Base-by-base conservation (phyloP, 2,888 invertebrate genomes). In the Bembecia ichneumoniformis region DNA sequence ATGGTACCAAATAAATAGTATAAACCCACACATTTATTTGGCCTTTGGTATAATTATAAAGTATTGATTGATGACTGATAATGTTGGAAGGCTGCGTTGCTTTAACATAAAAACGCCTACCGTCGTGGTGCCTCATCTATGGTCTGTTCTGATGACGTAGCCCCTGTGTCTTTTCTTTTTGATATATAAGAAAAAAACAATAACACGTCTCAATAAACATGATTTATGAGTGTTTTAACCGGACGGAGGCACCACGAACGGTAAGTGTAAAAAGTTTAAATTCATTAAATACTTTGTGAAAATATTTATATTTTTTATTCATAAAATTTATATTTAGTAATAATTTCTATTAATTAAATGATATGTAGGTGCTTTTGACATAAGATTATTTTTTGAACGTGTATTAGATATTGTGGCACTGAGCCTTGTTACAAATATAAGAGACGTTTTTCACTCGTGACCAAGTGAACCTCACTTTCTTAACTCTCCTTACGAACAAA, bases 21-120 rank as follows among this genome's bases (percentile, higher is more conserved):
- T 9, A 4, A 28, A 16, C 16, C 2, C 44, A 15, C 17, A 44
- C 16, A 44, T 40, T 40, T 5, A 40, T 14, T 40, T 14, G 13
- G 14, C 40, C 14, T 40, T 13, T 40, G 40, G 11, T 44, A 34
- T 9, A 46, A 13, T 1, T 45, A 28, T 46, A 34, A 5, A 11
- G 69, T 73, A 70, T 84, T 86, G 86, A 87, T 87, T 87, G 86
- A 87, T 87, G 86, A 86, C 86, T 74, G 81, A 83, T 68, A 82
- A 83, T 75, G 61, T 64, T 74, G 82, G 82, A 82, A 70, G 68
- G 70, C 74, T 77, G 72, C 67, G 60, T 63, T 60, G 54, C 55
- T 57, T 60, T 16, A 40, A 44, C 16, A 44, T 7, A 9, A 15
- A 44, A 11, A 13, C 64, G 67, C 68, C 70, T 60, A 73, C 82